phyloP scores from a whole-genome alignment of 2,888 invertebrate genomes.

The Himalopsyche anomala region DNA sequence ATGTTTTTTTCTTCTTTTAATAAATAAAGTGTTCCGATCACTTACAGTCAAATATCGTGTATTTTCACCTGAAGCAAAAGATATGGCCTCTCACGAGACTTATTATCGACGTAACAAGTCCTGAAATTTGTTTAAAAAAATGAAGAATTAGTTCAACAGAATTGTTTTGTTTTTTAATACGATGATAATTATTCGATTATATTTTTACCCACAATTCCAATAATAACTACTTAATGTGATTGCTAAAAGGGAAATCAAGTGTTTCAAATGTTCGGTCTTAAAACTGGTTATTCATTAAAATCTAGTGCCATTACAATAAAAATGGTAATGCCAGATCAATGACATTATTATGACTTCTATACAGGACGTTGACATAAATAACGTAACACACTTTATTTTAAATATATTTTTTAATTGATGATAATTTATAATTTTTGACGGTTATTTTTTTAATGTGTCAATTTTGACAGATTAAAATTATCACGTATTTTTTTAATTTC shows the following conservation, averaged over 20 bases:
- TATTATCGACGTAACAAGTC: no score
- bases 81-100: neutral
- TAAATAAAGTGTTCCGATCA: no score
- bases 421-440: no score
- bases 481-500: no score
- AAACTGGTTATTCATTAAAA: conserved; percentile 56
- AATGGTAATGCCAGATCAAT: conserved; percentile 44
- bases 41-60: no score
- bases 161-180: no score
- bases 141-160: no score
- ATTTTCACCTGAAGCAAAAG: no score
- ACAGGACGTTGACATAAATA: conserved; percentile 46
- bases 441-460: no score
- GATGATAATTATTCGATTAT: neutral
- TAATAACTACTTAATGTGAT: neutral
- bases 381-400: neutral
- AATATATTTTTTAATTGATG: neutral
- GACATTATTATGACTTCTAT: conserved; percentile 49
- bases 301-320: conserved; percentile 44
- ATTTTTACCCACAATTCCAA: neutral
- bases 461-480: no score
- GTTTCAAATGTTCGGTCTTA: neutral
- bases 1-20: no score
- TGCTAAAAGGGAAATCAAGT: conserved; percentile 44
- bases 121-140: no score